Percentiles rank a stretch among this genome's conserved stretches.
phyloP scores from a whole-genome alignment of 2,797 vertebrate genomes.

The Myotis vivesi region DNA sequence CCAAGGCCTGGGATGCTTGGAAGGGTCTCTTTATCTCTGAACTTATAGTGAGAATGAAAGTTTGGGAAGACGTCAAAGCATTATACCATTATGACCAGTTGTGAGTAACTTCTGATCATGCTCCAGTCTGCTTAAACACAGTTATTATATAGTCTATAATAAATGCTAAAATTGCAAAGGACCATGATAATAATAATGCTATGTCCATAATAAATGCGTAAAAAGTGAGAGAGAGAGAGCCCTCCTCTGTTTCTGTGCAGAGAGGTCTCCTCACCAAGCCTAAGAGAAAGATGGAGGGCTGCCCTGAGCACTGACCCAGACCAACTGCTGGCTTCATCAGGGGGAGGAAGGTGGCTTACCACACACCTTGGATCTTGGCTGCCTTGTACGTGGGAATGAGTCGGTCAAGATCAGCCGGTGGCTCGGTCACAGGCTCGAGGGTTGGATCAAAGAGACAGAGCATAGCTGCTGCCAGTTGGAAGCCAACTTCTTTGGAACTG shows the following conservation, averaged over 20 bases:
- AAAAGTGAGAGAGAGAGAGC: neutral
- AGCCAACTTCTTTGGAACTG: slow-evolving; percentile 92
- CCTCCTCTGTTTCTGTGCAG: neutral
- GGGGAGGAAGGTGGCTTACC: neutral
- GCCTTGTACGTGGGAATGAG: slow-evolving; percentile 89
- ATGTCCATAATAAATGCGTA: neutral
- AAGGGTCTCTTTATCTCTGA: neutral
- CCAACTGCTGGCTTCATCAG: neutral
- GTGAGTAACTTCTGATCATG: neutral
- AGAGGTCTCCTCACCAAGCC: neutral
- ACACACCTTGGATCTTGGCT: slow-evolving; percentile 90
- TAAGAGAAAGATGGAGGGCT: neutral
- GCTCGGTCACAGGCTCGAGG: slow-evolving; percentile 69
- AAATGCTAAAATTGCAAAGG: neutral
- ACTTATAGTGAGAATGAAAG: neutral
- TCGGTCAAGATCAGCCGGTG: slow-evolving; percentile 74
- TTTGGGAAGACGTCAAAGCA: neutral
- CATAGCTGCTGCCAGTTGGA: slow-evolving; percentile 88
- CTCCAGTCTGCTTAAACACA: neutral
- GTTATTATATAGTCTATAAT: neutral
- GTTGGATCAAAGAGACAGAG: slow-evolving; percentile 89
- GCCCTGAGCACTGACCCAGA: neutral
- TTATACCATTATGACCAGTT: neutral
- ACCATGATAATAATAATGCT: neutral
- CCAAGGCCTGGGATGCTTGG: neutral